These are phyloP conservation scores for Pocillopora verrucosa DNA, from an alignment of 64 coral and sea anemone species.

Conservation along the genomic window DNA sequence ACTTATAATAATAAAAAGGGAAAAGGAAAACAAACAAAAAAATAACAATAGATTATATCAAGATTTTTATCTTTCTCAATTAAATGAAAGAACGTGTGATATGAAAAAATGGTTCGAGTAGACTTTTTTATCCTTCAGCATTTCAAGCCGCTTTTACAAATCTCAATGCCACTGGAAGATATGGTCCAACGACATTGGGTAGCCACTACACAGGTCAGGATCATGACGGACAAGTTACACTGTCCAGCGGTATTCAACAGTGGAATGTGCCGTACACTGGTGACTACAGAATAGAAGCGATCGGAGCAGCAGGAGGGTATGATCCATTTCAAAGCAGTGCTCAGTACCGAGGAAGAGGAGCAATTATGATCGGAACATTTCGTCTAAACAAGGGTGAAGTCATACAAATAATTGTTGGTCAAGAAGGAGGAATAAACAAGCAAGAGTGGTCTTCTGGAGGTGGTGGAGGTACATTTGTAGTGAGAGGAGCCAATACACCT, in stretches of 20 bases:
- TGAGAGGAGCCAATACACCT: conserved; percentile 24
- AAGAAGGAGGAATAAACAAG: conserved; percentile 47
- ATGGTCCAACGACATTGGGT: conserved; percentile 42
- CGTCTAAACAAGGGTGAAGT: conserved; percentile 1
- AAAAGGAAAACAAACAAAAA: no score
- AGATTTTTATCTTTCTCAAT: no score
- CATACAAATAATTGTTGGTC: conserved; percentile 50
- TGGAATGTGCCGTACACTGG: conserved; percentile 47
- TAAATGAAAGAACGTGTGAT: no score
- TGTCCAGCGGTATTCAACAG: conserved; percentile 52
- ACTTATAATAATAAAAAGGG: no score
- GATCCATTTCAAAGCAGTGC: not conserved
- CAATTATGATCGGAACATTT: conserved; percentile 60
- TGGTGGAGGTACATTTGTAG: conserved; percentile 66
- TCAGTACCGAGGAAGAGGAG: conserved; percentile 53
- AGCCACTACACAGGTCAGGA: conserved; percentile 26
- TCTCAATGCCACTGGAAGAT: conserved; percentile 23
- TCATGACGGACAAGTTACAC: conserved; percentile 47
- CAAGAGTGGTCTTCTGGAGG: not conserved
- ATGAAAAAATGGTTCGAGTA: no score
- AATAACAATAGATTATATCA: no score
- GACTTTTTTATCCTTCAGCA: not conserved
- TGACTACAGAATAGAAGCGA: conserved; percentile 57
- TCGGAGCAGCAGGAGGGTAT: conserved; percentile 59
- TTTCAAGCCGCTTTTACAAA: conserved; percentile 46